Percentiles rank a stretch among this genome's conserved stretches.
Evolutionary conservation across 2,888 invertebrate genomes (phyloP).

Genomic region (Cataglyphis cursor): DNA sequence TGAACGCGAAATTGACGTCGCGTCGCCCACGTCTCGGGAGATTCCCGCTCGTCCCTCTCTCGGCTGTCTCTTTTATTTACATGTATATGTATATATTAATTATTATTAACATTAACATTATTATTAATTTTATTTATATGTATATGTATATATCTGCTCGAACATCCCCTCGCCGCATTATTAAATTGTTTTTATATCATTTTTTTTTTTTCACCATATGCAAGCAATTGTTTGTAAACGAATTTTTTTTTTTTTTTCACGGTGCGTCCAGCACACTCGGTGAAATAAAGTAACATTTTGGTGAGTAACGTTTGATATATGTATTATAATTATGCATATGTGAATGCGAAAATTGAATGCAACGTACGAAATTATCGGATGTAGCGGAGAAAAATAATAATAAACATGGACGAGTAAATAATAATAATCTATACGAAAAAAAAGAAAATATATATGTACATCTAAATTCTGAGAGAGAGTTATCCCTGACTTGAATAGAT

Average conservation of each 20-base stretch:
- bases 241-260: no score
- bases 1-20: slow-evolving; percentile 25
- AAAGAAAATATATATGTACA: neutral
- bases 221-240: no score
- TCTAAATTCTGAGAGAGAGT: neutral
- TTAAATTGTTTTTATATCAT: neutral
- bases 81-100: neutral
- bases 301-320: neutral
- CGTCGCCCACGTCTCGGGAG: neutral
- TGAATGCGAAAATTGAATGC: neutral
- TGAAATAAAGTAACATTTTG: neutral
- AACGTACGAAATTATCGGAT: neutral
- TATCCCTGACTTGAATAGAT: neutral
- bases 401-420: neutral
- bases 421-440: neutral
- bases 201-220: neutral
- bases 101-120: no score
- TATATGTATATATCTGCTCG: neutral
- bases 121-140: neutral
- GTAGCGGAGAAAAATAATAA: neutral
- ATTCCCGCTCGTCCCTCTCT: neutral
- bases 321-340: neutral
- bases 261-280: no score
- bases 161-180: neutral
- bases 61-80: neutral